Evolutionary conservation across 2,797 vertebrate genomes (phyloP).

Genomic region (Loriculus beryllinus): DNA sequence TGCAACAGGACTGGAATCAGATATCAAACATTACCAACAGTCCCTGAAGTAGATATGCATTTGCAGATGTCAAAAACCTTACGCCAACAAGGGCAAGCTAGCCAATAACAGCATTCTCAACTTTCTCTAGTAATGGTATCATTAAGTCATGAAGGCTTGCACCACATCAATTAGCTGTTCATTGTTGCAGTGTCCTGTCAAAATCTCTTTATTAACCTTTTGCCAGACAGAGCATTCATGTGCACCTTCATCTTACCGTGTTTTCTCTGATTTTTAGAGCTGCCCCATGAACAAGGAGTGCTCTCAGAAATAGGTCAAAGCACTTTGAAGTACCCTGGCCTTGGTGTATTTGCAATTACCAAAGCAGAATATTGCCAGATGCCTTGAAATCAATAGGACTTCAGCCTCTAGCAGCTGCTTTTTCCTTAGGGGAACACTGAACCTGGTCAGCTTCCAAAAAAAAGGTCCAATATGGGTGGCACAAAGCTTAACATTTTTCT

Average conservation of each 20-base stretch:
- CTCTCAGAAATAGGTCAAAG: background rate
- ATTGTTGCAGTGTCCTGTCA: background rate
- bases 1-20: background rate
- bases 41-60: background rate
- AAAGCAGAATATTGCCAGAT: slow-evolving; percentile 10
- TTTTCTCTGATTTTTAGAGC: background rate
- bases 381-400: background rate
- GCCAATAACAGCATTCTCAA: background rate
- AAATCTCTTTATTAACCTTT: background rate
- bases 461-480: background rate
- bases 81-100: background rate
- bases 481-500: background rate
- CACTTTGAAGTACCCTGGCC: background rate
- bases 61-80: slow-evolving; percentile 13
- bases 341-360: background rate
- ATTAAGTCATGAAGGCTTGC: background rate
- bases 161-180: background rate
- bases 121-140: background rate
- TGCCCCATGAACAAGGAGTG: background rate
- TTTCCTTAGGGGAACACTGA: background rate
- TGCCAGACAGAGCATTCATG: background rate
- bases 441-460: background rate
- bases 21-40: background rate
- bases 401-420: background rate
- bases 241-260: background rate